Conservation (phyloP, 1,140 invertebrate genomes). For the Schlechtendalia chinensis region DNA sequence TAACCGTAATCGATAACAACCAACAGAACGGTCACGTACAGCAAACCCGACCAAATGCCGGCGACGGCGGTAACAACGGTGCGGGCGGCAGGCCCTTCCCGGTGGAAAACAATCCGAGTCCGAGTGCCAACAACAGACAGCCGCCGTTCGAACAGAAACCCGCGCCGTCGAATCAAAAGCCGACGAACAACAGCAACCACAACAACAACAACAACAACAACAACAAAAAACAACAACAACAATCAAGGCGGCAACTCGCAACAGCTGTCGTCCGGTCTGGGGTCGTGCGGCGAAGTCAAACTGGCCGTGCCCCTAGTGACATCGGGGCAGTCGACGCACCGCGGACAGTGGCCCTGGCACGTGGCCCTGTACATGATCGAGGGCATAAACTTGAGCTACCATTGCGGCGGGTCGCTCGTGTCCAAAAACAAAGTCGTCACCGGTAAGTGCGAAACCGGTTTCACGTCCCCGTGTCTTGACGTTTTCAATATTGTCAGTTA, state of each 20-base stretch:
- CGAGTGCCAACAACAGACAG: conserved; percentile 17
- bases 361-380: conserved; percentile 60
- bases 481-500: not conserved
- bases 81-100: not conserved
- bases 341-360: conserved; percentile 63
- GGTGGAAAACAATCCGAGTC: not conserved
- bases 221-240: not conserved
- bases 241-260: not conserved
- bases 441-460: conserved; percentile 51
- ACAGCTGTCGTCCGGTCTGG: not conserved
- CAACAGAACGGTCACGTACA: not conserved
- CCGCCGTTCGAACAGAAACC: not conserved
- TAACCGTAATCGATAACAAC: conserved; percentile 30
- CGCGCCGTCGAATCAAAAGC: conserved; percentile 1
- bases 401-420: conserved; percentile 55
- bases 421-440: conserved; percentile 53
- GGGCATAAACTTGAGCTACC: conserved; percentile 55
- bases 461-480: not conserved
- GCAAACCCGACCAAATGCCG: not conserved
- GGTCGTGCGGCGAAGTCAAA: conserved; percentile 50
- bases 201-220: conserved; percentile 24
- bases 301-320: conserved; percentile 58
- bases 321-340: conserved; percentile 58
- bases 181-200: not conserved
- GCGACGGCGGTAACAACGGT: not conserved